These are phyloP conservation scores for Strix uralensis DNA, from an alignment of 2,113 vertebrate species.

Conservation along the genomic window DNA sequence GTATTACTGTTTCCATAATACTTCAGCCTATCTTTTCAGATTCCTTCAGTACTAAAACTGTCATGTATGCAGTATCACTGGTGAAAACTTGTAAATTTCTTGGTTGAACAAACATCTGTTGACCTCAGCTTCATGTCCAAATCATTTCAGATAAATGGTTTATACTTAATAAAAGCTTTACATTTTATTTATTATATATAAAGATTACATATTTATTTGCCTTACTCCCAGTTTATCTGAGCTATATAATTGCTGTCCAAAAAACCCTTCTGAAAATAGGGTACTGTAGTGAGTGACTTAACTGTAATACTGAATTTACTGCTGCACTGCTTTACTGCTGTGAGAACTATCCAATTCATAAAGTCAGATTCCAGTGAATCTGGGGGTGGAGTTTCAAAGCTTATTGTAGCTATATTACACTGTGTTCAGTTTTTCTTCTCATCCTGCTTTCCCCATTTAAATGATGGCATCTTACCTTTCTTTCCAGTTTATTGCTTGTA, in stretches of 20 bases:
- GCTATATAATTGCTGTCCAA: background rate
- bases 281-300: background rate
- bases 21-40: background rate
- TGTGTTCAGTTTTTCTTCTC: background rate
- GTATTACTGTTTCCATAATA: background rate
- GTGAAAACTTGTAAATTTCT: background rate
- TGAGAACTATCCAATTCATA: background rate
- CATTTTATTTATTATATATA: background rate
- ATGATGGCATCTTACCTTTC: background rate
- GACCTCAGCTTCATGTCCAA: background rate
- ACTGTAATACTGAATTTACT: background rate
- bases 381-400: background rate
- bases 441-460: background rate
- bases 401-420: background rate
- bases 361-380: background rate
- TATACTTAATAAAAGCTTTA: background rate
- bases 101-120: background rate
- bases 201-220: background rate
- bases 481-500: slow-evolving; percentile 83
- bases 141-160: background rate
- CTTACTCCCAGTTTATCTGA: background rate
- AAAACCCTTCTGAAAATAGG: background rate
- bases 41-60: background rate
- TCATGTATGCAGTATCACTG: background rate
- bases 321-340: background rate